Conservation (phyloP, 2,113 vertebrate species). For the Leucoraja erinaceus region DNA sequence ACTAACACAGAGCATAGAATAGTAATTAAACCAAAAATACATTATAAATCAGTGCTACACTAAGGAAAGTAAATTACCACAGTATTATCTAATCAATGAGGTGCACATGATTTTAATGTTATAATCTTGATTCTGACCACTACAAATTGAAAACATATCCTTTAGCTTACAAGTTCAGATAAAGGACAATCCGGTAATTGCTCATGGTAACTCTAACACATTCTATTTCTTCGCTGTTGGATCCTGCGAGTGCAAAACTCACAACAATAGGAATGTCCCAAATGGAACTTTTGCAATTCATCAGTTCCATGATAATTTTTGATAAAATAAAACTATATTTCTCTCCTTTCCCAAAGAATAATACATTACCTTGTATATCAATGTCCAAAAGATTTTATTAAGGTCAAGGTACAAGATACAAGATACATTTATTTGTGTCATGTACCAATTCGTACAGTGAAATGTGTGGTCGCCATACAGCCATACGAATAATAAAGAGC, state of each 20-base stretch:
- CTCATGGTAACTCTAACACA: neutral
- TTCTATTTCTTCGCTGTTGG: neutral
- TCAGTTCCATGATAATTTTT: neutral
- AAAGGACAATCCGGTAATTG: neutral
- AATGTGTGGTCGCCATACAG: no score
- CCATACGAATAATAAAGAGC: no score
- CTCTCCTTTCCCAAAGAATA: neutral
- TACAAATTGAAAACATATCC: neutral
- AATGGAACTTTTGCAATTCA: neutral
- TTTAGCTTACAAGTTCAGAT: neutral
- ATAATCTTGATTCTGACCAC: neutral
- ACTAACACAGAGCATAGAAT: slow-evolving; percentile 1
- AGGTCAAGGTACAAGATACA: neutral
- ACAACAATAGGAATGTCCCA: neutral
- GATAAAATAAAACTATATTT: neutral
- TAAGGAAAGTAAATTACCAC: neutral
- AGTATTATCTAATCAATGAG: neutral
- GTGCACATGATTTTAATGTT: neutral
- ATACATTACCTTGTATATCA: neutral
- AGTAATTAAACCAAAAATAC: slow-evolving; percentile 30
- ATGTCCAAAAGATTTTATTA: neutral
- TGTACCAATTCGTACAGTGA: no score
- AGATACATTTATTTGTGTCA: no score
- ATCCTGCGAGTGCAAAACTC: neutral
- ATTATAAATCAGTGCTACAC: slow-evolving; percentile 18